phyloP scores from a whole-genome alignment of 2,113 vertebrate species.

The Elephantulus edwardii region DNA sequence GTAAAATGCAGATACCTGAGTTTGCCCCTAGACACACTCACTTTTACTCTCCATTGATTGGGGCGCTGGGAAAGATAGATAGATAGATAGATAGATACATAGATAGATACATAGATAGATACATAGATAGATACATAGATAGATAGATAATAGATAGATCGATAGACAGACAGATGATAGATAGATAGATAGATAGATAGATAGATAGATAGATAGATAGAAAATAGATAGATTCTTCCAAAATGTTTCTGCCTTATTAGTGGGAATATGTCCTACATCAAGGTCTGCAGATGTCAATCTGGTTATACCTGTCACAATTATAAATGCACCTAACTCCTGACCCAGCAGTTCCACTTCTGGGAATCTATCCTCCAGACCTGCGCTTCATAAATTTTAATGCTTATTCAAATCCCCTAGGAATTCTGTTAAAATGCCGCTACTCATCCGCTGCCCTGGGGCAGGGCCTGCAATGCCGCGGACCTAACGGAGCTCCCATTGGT shows the following conservation, averaged over 20 bases:
- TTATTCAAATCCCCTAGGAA: neutral
- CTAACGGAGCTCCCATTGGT: neutral
- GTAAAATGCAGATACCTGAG: neutral
- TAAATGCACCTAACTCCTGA: neutral
- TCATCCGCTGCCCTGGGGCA: neutral
- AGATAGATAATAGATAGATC: too few relatives aligned
- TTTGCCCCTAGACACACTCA: neutral
- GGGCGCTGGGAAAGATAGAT: too few relatives aligned
- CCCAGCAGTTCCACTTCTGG: neutral
- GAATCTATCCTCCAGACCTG: neutral
- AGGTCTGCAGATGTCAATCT: neutral
- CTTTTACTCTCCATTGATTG: neutral
- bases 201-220: too few relatives aligned
- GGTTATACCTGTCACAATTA: constrained; percentile 5
- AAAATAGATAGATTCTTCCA: neutral
- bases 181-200: too few relatives aligned
- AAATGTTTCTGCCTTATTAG: neutral
- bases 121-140: too few relatives aligned
- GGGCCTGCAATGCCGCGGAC: neutral
- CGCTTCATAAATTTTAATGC: neutral
- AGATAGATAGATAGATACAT: too few relatives aligned
- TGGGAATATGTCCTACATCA: neutral
- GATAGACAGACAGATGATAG: too few relatives aligned
- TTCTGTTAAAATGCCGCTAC: neutral
- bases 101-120: too few relatives aligned